Conservation (phyloP, 1,140 invertebrate species). For the Leptinotarsa defecta region DNA sequence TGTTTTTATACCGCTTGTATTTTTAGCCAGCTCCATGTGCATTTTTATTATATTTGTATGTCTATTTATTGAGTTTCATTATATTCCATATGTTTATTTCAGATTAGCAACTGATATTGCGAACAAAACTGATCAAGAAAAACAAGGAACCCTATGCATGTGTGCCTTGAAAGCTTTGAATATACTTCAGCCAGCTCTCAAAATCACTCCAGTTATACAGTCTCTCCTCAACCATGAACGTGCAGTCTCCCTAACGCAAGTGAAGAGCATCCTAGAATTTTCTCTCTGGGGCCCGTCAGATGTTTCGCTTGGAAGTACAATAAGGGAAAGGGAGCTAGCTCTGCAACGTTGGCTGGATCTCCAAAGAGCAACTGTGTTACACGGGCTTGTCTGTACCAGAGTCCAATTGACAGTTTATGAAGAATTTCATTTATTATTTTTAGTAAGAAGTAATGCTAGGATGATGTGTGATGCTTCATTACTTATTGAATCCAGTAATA, state of each 20-base stretch:
- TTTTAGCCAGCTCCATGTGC: too few relatives aligned
- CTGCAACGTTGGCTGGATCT: slow-evolving; percentile 82
- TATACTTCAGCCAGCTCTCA: slow-evolving; percentile 61
- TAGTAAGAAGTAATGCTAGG: slow-evolving; percentile 78
- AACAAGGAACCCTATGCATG: slow-evolving; percentile 74
- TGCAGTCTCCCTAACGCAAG: slow-evolving; percentile 70
- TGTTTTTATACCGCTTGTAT: too few relatives aligned
- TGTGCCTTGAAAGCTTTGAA: slow-evolving; percentile 74
- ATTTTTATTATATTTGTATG: too few relatives aligned
- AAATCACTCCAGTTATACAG: slow-evolving; percentile 68
- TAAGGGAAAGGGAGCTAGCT: slow-evolving; percentile 70
- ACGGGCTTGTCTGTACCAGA: slow-evolving; percentile 74
- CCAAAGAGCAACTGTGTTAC: slow-evolving; percentile 78
- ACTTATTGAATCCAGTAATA: slow-evolving; percentile 61
- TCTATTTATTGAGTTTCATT: neutral
- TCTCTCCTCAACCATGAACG: slow-evolving; percentile 72
- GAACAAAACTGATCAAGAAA: slow-evolving; percentile 62
- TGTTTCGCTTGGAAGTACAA: slow-evolving; percentile 67
- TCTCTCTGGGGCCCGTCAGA: slow-evolving; percentile 84
- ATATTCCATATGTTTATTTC: slow-evolving; percentile 40
- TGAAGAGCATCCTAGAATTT: slow-evolving; percentile 80
- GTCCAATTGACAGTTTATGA: slow-evolving; percentile 76
- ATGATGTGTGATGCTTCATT: slow-evolving; percentile 77
- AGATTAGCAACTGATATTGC: slow-evolving; percentile 66
- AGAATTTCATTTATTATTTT: slow-evolving; percentile 78